phyloP scores from a whole-genome alignment of 2,888 invertebrate species.

The Anaspis maculata region DNA sequence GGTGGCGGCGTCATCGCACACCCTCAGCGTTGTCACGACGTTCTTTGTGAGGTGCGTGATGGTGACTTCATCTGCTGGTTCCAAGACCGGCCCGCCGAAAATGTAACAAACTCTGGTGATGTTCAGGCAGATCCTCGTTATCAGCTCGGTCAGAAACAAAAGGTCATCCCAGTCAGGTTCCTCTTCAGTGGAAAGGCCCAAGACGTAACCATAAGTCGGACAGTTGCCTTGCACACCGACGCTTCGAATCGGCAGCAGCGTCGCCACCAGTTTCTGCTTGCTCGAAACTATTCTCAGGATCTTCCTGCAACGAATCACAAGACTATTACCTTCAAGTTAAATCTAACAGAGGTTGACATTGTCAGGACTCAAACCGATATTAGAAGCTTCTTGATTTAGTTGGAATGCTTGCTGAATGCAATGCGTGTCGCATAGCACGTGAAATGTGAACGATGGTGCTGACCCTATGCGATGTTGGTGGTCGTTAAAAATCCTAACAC shows the following conservation, averaged over 20 bases:
- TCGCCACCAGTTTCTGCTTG: conserved; percentile 69
- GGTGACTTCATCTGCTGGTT: conserved; percentile 87
- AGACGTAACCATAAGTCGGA: conserved; percentile 93
- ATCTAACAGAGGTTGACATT: too few relatives aligned
- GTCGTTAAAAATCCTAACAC: too few relatives aligned
- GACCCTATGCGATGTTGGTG: too few relatives aligned
- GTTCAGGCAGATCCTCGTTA: conserved; percentile 92
- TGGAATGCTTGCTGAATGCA: too few relatives aligned
- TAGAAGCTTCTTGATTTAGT: too few relatives aligned
- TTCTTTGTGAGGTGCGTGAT: conserved; percentile 86
- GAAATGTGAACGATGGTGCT: too few relatives aligned
- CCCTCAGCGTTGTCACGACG: conserved; percentile 79
- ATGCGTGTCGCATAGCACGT: too few relatives aligned
- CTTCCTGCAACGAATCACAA: conserved; percentile 38
- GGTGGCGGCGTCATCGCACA: conserved; percentile 86
- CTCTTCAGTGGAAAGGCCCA: conserved; percentile 78
- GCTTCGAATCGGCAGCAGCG: conserved; percentile 84
- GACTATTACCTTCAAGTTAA: too few relatives aligned
- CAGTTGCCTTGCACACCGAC: conserved; percentile 98
- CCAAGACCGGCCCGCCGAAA: conserved; percentile 81
- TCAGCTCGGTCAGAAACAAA: conserved; percentile 79
- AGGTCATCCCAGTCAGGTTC: conserved; percentile 82
- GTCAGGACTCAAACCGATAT: too few relatives aligned
- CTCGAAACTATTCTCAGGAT: conserved; percentile 67
- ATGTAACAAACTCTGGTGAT: conserved; percentile 95